Base-by-base conservation (phyloP, 2,888 invertebrate genomes). In the Oxyteleia sp. region DNA sequence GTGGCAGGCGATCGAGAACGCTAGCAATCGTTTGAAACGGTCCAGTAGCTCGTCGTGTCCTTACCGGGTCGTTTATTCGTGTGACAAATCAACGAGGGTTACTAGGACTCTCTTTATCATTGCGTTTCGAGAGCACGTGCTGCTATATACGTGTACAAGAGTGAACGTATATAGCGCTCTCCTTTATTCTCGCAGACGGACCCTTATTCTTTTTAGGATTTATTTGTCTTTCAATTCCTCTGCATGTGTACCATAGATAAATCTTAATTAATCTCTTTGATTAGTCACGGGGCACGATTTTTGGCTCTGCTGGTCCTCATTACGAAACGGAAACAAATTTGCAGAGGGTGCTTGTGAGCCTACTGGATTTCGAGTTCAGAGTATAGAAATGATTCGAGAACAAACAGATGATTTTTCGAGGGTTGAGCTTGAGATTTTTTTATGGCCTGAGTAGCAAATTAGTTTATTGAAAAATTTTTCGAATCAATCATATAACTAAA, bases 11-110 rank as follows among this genome's bases (percentile, higher is more conserved):
- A 82, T 81, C 59, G 85, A 76, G 72, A 74, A 55, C 20, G 71
- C 55, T 72, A 47, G 82, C 78, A 81, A 84, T 83, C 82, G 79
- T 84, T 80, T 82, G 79, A 72, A 72, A 80, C 45, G 79, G 79
- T 72, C 79, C 59, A 72, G 66, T 59, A 66, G 72, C 38, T 80
- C 57, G 49, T 66, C 66, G 79, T 59, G 59, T 80, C 72, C 72
- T n/a, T n/a, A n/a, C n/a, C n/a, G n/a, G n/a, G n/a, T n/a, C n/a
- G n/a, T n/a, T 80, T 80, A 72, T 79, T 79, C 79, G 79, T 66
- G 79, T 80, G 79, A 80, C 79, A 72, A 80, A 80, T 80, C 79
- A 80, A 66, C 79, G 79, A 71, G 79, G 72, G 79, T 72, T 64
- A 64, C 57, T 59, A 32, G 64, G 20, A 57, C 72, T 66, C 79